Conservation (phyloP, 2,888 invertebrate species). For the Pteria penguin region DNA sequence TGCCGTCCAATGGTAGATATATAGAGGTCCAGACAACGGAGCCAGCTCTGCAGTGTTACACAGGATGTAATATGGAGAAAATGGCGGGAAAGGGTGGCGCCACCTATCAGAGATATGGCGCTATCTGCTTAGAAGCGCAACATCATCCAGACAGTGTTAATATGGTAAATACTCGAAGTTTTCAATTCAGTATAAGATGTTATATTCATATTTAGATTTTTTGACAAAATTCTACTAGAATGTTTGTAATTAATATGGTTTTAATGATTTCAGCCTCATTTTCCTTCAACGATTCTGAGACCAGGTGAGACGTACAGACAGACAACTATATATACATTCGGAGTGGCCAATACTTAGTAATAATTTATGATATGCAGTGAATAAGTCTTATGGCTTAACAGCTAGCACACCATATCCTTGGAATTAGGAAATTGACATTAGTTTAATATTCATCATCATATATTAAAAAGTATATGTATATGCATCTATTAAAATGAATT, state of each 20-base stretch:
- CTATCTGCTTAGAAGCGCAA: constrained; percentile 94
- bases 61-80: constrained; percentile 85
- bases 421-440: no score
- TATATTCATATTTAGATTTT: no score
- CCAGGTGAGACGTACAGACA: constrained; percentile 71
- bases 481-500: no score
- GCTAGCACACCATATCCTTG: no score
- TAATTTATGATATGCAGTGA: no score
- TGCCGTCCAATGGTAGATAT: constrained; percentile 84
- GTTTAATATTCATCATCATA: no score
- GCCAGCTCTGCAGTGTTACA: constrained; percentile 95
- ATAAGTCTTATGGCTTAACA: no score
- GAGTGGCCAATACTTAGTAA: no score
- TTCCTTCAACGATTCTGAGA: constrained; percentile 67
- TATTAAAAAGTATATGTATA: no score
- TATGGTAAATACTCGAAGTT: constrained; percentile 73
- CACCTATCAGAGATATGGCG: constrained; percentile 87
- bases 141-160: constrained; percentile 95
- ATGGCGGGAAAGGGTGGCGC: constrained; percentile 87
- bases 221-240: no score
- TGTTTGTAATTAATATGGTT: no score
- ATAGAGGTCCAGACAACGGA: constrained; percentile 91
- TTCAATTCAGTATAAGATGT: no score
- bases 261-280: constrained; percentile 69
- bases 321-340: constrained; percentile 70